Conservation (phyloP, 2,888 invertebrate genomes). For the Sarcophaga carnaria region DNA sequence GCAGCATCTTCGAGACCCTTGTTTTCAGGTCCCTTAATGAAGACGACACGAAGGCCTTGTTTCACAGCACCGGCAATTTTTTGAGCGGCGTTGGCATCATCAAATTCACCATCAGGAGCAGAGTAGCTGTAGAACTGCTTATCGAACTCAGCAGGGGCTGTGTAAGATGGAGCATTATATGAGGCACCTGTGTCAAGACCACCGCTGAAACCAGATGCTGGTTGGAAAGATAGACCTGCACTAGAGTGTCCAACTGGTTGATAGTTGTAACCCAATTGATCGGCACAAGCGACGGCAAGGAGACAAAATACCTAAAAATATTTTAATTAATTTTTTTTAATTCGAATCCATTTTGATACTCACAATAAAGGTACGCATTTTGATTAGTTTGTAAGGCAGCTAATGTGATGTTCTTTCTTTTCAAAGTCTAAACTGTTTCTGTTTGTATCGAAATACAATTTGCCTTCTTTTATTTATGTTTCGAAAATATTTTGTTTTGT, state of each 20-base stretch:
- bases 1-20: constrained; percentile 76
- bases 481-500: background rate
- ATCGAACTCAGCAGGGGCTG: constrained; percentile 70
- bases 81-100: constrained; percentile 71
- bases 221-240: constrained; percentile 70
- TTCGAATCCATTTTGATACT: background rate
- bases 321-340: background rate
- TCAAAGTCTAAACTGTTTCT: background rate
- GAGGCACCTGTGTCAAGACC: constrained; percentile 66
- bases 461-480: constrained; percentile 76
- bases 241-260: constrained; percentile 72
- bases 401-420: background rate
- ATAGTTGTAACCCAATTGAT: constrained; percentile 76
- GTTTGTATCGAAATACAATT: background rate
- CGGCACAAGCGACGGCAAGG: constrained; percentile 72
- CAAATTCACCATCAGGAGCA: constrained; percentile 76
- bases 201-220: constrained; percentile 66
- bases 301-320: constrained; percentile 65
- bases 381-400: background rate
- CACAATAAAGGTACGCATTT: background rate
- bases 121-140: constrained; percentile 76
- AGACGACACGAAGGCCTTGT: constrained; percentile 76
- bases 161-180: constrained; percentile 67
- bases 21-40: constrained; percentile 77
- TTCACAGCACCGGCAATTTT: constrained; percentile 73